Evolutionary conservation across 2,797 vertebrate genomes (phyloP), one percentile per base, ranked within the genome.

Genomic region (Onychomys arenicola): DNA sequence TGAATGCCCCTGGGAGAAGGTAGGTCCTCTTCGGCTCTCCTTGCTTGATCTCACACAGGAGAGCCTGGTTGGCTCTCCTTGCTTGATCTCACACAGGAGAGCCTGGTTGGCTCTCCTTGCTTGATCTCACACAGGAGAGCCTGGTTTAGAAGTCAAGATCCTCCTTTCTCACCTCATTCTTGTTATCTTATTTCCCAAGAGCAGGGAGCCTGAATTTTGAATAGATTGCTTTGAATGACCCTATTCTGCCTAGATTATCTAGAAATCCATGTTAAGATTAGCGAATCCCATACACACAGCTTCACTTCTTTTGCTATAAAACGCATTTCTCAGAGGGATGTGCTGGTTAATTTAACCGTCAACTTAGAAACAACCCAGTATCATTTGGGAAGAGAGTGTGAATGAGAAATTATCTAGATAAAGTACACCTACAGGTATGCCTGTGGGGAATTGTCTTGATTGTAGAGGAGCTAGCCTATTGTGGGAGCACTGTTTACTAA

Each of bases 231-330:
- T 87, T 95, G 69, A 89, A 40, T 77, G 29, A 84, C 37, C 32
- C 9, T 91, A 43, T 34, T 88, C 23, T 46, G n/a, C 71, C n/a
- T 75, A 59, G 55, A 97, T 77, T 87, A 85, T 92, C 29, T 6
- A 29, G 32, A 75, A 23, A 84, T 76, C 17, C n/a, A n/a, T 32
- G 25, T 69, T 84, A 93, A 93, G 23, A 85, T 34, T 23, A 86
- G 77, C 12, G 46, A 97, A 76, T 61, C 37, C 57, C 5, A 10
- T 37, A 57, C 85, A 95, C 59, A 61, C 19, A 94, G 43, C 3
- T 59, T 87, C 84, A 61, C n/a, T 37, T 40, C 59, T 43, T 43
- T 83, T 46, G 10, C 37, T 83, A 19, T 43, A 43, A 61, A 43
- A 83, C 6, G 10, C 1, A 5, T 43, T 83, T 21, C 37, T 83